Evolutionary conservation across 2,113 vertebrate genomes (phyloP).

Genomic region (Mormyrus lacerda): DNA sequence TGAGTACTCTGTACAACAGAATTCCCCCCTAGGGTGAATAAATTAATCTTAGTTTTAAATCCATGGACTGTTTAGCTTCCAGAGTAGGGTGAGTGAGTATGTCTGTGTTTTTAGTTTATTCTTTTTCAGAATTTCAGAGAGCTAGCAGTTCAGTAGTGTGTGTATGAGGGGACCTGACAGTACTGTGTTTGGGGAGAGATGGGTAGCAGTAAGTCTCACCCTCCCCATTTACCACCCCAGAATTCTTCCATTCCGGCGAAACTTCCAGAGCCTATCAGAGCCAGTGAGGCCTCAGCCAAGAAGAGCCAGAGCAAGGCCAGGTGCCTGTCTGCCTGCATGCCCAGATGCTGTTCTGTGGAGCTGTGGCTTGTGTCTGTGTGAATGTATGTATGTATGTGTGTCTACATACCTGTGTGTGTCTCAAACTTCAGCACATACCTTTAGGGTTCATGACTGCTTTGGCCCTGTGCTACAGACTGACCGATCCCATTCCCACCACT

Average conservation of each 20-base stretch:
- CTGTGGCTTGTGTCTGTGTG: slow-evolving; percentile 23
- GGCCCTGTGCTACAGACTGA: slow-evolving; percentile 65
- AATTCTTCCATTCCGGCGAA: slow-evolving; percentile 84
- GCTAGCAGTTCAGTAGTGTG: neutral
- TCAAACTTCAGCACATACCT: neutral
- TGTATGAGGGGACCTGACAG: neutral
- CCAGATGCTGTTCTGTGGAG: neutral
- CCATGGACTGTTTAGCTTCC: neutral
- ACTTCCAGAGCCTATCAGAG: slow-evolving; percentile 92
- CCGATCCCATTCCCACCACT: slow-evolving; percentile 90
- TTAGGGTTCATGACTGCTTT: neutral
- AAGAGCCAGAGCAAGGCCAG: slow-evolving; percentile 90
- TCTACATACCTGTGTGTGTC: neutral
- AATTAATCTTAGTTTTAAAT: neutral
- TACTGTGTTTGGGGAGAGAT: neutral
- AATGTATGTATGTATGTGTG: neutral
- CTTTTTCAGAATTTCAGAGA: neutral
- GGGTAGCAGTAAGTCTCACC: neutral
- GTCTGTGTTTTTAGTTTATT: neutral
- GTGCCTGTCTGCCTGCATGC: slow-evolving; percentile 45
- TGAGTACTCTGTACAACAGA: neutral
- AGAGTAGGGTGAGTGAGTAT: neutral
- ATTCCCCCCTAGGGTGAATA: neutral
- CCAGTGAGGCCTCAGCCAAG: slow-evolving; percentile 92
- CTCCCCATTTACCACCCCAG: slow-evolving; percentile 45